A percentile compares a stretch with the other conserved stretches of the same genome.
phyloP scores from a whole-genome alignment of 2,797 vertebrate genomes.

The Streptopelia turtur region DNA sequence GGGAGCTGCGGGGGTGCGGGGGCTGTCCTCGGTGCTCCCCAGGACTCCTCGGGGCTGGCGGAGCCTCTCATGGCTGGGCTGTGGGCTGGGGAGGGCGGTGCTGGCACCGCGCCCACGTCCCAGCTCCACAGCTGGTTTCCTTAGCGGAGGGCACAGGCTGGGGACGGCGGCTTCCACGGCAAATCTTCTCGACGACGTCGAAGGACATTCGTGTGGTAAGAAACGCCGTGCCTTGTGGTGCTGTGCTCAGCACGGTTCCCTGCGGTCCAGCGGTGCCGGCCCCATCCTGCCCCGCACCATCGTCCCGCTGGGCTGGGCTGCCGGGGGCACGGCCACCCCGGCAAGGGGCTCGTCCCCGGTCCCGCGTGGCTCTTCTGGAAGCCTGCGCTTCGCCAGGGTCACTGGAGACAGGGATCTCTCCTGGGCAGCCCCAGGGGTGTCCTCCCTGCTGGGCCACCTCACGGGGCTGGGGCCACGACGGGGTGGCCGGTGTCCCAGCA shows the following conservation, averaged over 20 bases:
- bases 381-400: not conserved
- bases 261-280: rapidly evolving
- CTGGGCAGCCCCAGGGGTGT: not conserved
- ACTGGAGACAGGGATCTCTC: not conserved
- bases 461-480: rapidly evolving
- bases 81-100: not conserved
- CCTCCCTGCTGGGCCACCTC: not conserved
- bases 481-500: rapidly evolving
- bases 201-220: conserved; percentile 91
- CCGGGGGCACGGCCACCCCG: not conserved
- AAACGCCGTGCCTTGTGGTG: rapidly evolving
- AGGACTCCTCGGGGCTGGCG: not conserved
- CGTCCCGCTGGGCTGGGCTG: not conserved
- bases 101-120: not conserved
- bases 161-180: conserved; percentile 92
- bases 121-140: conserved; percentile 44
- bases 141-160: conserved; percentile 81
- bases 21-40: rapidly evolving
- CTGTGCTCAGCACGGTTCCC: not conserved
- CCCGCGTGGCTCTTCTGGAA: not conserved
- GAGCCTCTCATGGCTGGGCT: rapidly evolving
- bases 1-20: not conserved
- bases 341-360: rapidly evolving
- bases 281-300: not conserved
- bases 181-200: conserved; percentile 93